These are phyloP conservation scores for Rhinophrynus dorsalis DNA, from an alignment of 2,797 vertebrate species.

Conservation along the genomic window DNA sequence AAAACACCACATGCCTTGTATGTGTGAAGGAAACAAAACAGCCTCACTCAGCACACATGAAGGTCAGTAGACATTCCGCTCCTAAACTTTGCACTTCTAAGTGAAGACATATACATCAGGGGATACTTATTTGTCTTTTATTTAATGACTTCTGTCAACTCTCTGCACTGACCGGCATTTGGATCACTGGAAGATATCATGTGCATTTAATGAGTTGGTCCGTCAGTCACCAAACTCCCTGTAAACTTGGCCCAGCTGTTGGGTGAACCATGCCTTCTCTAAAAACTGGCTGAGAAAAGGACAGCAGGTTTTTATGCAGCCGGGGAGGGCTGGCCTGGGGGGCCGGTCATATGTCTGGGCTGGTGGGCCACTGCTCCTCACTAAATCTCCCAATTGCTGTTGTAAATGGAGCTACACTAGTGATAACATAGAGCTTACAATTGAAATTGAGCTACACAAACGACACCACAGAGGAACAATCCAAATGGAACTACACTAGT, in stretches of 20 bases:
- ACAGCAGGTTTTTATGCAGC: too few relatives aligned
- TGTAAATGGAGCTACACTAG: too few relatives aligned
- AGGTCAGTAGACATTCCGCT: background rate
- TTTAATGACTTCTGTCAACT: conserved; percentile 55
- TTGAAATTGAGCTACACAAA: too few relatives aligned
- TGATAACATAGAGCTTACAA: too few relatives aligned
- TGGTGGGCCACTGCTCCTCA: too few relatives aligned
- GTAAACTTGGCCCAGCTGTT: conserved; percentile 59
- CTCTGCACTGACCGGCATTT: conserved; percentile 46
- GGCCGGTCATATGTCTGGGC: too few relatives aligned
- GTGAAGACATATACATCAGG: conserved; percentile 36
- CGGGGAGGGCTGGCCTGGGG: too few relatives aligned
- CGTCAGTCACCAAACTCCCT: conserved; percentile 51
- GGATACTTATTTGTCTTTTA: conserved; percentile 49
- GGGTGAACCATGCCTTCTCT: conserved; percentile 48
- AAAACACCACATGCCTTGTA: too few relatives aligned
- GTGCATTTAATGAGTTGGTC: conserved; percentile 59
- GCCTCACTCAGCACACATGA: conserved; percentile 9
- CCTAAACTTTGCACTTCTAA: conserved; percentile 6
- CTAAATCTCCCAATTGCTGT: too few relatives aligned
- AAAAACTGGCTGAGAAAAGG: conserved; percentile 47
- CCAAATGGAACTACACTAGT: too few relatives aligned
- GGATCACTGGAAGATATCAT: conserved; percentile 51
- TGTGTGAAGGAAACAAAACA: conserved; percentile 9
- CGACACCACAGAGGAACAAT: too few relatives aligned